Conservation (phyloP, 2,888 invertebrate species). For the Melikaiella ostensackeni region DNA sequence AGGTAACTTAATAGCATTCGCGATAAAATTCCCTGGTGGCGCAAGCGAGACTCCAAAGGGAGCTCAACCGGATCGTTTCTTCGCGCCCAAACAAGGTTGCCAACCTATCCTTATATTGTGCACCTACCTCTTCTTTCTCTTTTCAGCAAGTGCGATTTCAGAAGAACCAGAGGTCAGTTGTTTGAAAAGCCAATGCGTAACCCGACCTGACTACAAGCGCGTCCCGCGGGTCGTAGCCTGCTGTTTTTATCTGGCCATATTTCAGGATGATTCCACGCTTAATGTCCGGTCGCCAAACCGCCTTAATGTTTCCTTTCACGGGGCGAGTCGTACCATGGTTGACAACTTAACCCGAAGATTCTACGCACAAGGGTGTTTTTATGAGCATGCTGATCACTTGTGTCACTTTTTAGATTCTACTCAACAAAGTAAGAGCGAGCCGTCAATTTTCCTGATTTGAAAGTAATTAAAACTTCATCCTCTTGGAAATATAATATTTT, state of each 20-base stretch:
- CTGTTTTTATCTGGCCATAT: constrained; percentile 75
- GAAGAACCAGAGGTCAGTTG: constrained; percentile 68
- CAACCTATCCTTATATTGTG: constrained; percentile 46
- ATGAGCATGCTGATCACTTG: constrained; percentile 55
- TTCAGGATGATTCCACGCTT: constrained; percentile 75
- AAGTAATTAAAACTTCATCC: background rate
- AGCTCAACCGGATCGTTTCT: constrained; percentile 50
- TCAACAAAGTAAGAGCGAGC: background rate
- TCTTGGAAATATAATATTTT: too few relatives aligned
- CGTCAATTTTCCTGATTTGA: background rate
- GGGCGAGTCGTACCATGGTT: constrained; percentile 58
- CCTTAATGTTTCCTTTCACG: constrained; percentile 44
- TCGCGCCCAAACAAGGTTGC: constrained; percentile 56
- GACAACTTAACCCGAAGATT: constrained; percentile 67
- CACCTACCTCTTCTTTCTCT: constrained; percentile 45
- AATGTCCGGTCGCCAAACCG: constrained; percentile 56
- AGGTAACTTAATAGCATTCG: constrained; percentile 35
- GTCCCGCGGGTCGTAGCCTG: constrained; percentile 72
- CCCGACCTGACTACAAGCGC: constrained; percentile 71
- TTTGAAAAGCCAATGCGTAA: constrained; percentile 73
- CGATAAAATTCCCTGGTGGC: constrained; percentile 34
- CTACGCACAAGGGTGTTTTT: constrained; percentile 49
- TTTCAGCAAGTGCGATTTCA: constrained; percentile 55
- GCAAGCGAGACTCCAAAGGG: constrained; percentile 47
- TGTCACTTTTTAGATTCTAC: constrained; percentile 1